Evolutionary conservation across 2,113 vertebrate species (phyloP).

Genomic region (Willisornis vidua): DNA sequence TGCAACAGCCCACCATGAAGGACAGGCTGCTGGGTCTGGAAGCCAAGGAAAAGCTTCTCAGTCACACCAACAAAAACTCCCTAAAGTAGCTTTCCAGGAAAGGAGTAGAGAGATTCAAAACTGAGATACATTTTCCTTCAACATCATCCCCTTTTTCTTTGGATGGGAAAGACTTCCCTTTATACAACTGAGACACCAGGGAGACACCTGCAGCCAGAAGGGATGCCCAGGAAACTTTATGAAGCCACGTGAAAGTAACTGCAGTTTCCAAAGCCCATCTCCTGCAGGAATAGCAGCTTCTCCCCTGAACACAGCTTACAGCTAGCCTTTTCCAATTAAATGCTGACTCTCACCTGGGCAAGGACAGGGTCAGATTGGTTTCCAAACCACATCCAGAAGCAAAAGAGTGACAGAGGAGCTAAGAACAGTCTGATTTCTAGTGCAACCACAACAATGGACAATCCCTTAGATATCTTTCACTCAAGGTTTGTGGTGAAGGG

Average conservation of each 20-base stretch:
- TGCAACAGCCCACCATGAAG: not conserved
- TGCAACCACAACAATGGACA: slow-evolving; percentile 44
- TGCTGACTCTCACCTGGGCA: slow-evolving; percentile 2
- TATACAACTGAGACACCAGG: not conserved
- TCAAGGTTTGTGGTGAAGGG: not conserved
- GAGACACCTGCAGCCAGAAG: slow-evolving; percentile 44
- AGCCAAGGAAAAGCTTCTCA: not conserved
- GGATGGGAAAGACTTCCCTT: not conserved
- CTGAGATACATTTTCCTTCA: not conserved
- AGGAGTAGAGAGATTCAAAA: not conserved
- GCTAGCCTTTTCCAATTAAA: not conserved
- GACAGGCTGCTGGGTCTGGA: not conserved
- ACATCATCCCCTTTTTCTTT: slow-evolving; percentile 1
- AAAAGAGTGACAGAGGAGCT: slow-evolving; percentile 38
- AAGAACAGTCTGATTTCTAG: slow-evolving; percentile 51
- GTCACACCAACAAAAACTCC: not conserved
- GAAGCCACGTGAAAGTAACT: not conserved
- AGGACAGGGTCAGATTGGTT: slow-evolving; percentile 7
- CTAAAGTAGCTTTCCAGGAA: not conserved
- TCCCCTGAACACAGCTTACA: slow-evolving; percentile 30
- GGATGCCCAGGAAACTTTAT: not conserved
- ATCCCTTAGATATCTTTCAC: slow-evolving; percentile 28
- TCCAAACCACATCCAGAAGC: slow-evolving; percentile 44
- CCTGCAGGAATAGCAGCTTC: slow-evolving; percentile 60
- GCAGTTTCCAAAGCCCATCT: slow-evolving; percentile 7